A percentile compares a stretch with the other conserved stretches of the same genome.
These are phyloP conservation scores for Drosophila longiperda DNA, from an alignment of 2,888 invertebrate species.

Conservation along the genomic window DNA sequence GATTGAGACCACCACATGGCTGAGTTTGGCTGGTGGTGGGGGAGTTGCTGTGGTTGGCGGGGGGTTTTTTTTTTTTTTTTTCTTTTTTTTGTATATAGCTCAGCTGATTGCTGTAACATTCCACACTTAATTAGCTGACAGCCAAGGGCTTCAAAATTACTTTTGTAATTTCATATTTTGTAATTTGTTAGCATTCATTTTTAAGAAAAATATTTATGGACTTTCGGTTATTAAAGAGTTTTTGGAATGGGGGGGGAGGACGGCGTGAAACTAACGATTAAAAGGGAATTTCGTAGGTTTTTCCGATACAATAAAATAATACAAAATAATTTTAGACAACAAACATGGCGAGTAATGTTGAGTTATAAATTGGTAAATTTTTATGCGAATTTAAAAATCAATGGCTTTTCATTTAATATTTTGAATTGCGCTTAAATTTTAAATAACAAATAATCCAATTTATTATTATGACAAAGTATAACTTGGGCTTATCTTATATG, in stretches of 20 bases:
- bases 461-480: background rate
- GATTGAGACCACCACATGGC: constrained; percentile 22
- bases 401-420: background rate
- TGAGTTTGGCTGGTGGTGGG: background rate
- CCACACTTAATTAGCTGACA: constrained; percentile 69
- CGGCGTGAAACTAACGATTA: background rate
- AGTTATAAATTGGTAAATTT: background rate
- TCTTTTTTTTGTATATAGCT: constrained; percentile 25
- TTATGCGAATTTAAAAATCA: background rate
- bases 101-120: constrained; percentile 70
- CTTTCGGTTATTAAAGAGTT: background rate
- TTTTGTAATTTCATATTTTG: constrained; percentile 8
- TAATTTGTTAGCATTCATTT: constrained; percentile 14
- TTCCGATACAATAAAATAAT: background rate
- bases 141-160: constrained; percentile 8
- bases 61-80: accelerated
- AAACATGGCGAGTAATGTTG: background rate
- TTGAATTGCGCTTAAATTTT: background rate
- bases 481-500: background rate
- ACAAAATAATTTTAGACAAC: background rate
- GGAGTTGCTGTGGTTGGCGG: background rate
- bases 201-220: background rate
- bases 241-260: background rate
- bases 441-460: accelerated
- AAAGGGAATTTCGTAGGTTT: background rate